phyloP scores from a whole-genome alignment of 1,140 invertebrate genomes.

The Hyphantria cunea region DNA sequence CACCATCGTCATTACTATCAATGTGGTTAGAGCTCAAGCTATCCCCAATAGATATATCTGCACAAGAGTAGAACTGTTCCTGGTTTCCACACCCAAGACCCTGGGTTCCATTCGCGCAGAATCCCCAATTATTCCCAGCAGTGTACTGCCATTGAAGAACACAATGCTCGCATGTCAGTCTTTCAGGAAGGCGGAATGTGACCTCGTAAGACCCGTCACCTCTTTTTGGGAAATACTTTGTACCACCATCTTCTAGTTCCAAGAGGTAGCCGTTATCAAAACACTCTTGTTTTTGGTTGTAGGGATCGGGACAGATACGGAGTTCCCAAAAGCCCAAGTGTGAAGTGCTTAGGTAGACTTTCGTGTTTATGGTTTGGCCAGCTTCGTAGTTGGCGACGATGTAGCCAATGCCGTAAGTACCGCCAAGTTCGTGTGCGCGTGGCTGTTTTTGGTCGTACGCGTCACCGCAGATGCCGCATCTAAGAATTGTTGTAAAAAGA shows the following conservation, averaged over 20 bases:
- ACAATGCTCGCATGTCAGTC: conserved; percentile 88
- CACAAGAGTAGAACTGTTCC: conserved; percentile 92
- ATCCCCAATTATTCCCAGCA: conserved; percentile 90
- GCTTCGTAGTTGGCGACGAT: conserved; percentile 88
- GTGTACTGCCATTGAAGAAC: conserved; percentile 92
- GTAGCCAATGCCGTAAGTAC: conserved; percentile 89
- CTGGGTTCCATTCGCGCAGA: conserved; percentile 86
- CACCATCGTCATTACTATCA: neutral
- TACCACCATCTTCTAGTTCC: conserved; percentile 75
- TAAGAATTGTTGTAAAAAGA: conserved; percentile 23
- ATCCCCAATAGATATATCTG: conserved; percentile 87
- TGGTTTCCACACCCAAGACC: conserved; percentile 90
- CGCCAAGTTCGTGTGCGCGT: conserved; percentile 91
- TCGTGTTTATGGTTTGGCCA: conserved; percentile 85
- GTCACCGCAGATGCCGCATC: conserved; percentile 92
- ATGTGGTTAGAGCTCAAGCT: neutral
- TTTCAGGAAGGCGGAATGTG: conserved; percentile 85
- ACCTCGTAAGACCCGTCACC: conserved; percentile 88
- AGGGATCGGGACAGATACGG: conserved; percentile 85
- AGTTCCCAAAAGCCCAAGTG: conserved; percentile 95
- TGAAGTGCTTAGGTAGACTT: conserved; percentile 89
- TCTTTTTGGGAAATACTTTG: conserved; percentile 87
- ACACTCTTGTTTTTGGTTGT: conserved; percentile 86
- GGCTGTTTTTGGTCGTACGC: conserved; percentile 87
- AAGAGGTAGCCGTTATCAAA: conserved; percentile 86